A percentile compares a stretch with the other conserved stretches of the same genome.
Evolutionary conservation across 2,888 invertebrate genomes (phyloP).

Genomic region (Epinotia ramella): DNA sequence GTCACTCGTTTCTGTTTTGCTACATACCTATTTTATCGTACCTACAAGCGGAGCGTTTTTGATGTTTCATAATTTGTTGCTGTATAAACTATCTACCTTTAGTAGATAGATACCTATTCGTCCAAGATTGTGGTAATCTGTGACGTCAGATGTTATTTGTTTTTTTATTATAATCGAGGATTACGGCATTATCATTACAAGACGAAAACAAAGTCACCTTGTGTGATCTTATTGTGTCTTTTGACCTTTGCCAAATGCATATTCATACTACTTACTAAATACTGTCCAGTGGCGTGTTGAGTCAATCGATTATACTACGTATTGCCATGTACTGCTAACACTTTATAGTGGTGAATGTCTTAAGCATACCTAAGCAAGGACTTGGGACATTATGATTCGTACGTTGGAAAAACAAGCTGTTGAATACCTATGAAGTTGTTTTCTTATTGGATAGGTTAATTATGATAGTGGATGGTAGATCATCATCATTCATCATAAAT

Average conservation of each 20-base stretch:
- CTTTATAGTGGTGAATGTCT: background rate
- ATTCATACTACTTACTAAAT: constrained; percentile 2
- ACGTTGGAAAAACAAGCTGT: background rate
- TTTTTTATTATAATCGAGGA: constrained; percentile 1
- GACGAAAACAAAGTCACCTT: constrained; percentile 24
- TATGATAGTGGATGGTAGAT: too few relatives aligned
- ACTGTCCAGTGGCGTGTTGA: background rate
- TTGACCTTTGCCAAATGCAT: constrained; percentile 16
- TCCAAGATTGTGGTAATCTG: background rate
- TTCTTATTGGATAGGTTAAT: background rate
- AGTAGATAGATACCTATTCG: background rate
- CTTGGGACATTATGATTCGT: background rate
- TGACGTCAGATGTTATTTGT: constrained; percentile 9
- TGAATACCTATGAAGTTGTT: constrained; percentile 1
- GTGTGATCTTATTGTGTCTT: background rate
- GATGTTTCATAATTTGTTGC: too few relatives aligned
- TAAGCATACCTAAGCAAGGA: background rate
- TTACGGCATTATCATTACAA: constrained; percentile 5
- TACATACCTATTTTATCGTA: too few relatives aligned
- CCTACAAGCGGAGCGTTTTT: too few relatives aligned
- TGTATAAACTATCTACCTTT: too few relatives aligned
- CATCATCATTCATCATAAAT: too few relatives aligned
- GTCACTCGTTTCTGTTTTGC: too few relatives aligned
- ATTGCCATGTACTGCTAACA: background rate
- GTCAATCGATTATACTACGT: constrained; percentile 5